Conservation (phyloP, 2,113 vertebrate genomes). For the Pedetes capensis region DNA sequence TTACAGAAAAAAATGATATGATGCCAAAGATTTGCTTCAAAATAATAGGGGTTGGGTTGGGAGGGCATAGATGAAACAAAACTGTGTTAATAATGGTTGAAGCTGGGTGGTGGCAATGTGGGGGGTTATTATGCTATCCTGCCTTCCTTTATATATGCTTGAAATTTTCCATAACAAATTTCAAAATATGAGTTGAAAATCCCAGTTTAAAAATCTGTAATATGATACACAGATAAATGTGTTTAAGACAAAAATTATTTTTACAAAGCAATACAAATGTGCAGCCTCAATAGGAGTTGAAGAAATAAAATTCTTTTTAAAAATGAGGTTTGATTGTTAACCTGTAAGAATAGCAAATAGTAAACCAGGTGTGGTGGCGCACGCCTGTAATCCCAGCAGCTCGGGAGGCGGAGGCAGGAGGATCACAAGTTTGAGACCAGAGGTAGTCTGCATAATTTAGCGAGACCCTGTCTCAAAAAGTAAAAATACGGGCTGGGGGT, state of each 20-base stretch:
- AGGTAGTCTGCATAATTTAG: too few species aligned
- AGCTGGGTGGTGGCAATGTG: neutral
- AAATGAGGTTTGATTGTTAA: slow-evolving; percentile 19
- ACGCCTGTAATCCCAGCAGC: too few species aligned
- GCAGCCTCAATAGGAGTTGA: neutral
- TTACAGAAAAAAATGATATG: slow-evolving; percentile 10
- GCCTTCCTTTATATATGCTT: neutral
- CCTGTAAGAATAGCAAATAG: neutral
- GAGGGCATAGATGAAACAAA: neutral
- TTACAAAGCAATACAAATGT: slow-evolving; percentile 12
- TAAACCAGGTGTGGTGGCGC: too few species aligned
- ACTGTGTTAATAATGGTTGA: neutral
- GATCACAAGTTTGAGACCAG: too few species aligned
- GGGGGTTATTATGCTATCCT: neutral
- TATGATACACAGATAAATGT: neutral
- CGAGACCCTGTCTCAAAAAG: too few species aligned
- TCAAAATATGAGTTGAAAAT: slow-evolving; percentile 3
- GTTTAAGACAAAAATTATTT: neutral
- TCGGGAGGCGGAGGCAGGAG: too few species aligned
- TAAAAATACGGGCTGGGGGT: neutral
- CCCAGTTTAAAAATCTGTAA: neutral
- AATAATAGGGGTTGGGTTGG: neutral
- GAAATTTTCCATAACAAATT: neutral
- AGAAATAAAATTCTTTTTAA: neutral
- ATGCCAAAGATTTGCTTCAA: slow-evolving; percentile 34